phyloP scores from a whole-genome alignment of 2,797 vertebrate genomes.

The Apodemus agrarius region DNA sequence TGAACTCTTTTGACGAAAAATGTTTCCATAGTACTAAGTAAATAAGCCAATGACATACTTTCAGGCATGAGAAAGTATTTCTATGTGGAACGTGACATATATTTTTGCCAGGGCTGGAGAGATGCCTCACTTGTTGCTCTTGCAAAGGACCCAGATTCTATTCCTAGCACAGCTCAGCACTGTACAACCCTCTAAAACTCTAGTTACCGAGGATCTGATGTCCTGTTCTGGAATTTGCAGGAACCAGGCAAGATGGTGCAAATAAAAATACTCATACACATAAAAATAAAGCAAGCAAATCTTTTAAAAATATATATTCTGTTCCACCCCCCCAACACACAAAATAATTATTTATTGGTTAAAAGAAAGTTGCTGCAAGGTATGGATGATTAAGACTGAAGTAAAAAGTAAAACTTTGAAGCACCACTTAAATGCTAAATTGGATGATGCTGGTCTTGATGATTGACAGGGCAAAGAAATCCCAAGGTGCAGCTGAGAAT shows the following conservation, averaged over 20 bases:
- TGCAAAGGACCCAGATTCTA: not conserved
- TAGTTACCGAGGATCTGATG: not conserved
- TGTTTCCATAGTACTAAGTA: not conserved
- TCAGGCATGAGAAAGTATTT: not conserved
- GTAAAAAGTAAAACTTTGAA: not conserved
- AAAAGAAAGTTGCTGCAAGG: conserved; percentile 40
- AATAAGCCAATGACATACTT: not conserved
- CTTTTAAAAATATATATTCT: not conserved
- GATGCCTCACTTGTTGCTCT: not conserved
- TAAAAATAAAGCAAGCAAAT: not conserved
- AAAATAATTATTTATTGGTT: not conserved
- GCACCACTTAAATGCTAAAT: not conserved
- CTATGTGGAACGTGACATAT: not conserved
- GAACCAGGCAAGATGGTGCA: not conserved
- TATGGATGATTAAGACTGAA: conserved; percentile 25
- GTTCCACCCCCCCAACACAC: not conserved
- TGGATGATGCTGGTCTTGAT: not conserved
- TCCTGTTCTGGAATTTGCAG: not conserved
- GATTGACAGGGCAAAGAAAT: not conserved
- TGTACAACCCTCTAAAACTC: not conserved
- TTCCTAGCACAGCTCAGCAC: not conserved
- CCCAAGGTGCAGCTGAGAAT: not conserved
- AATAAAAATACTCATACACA: not conserved
- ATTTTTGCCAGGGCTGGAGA: not conserved
- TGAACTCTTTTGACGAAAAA: not conserved